Percentiles rank a stretch among this genome's conserved stretches.
These are phyloP conservation scores for Paratrypauchen microcephalus DNA, from an alignment of 2,797 vertebrate species.

Conservation along the genomic window DNA sequence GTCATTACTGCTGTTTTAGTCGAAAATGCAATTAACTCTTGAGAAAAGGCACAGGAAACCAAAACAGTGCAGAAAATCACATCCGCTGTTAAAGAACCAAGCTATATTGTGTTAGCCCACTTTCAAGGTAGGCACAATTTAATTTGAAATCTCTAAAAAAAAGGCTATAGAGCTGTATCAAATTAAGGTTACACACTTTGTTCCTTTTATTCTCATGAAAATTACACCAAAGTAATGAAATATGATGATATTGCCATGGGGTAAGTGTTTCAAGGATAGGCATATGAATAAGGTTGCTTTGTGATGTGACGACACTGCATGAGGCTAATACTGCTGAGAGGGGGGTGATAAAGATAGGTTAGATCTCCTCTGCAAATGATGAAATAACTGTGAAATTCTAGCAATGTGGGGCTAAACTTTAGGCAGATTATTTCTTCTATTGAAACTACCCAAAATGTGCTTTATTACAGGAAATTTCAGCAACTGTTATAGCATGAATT, in stretches of 20 bases:
- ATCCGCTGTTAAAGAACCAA: conserved; percentile 68
- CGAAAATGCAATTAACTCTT: conserved; percentile 74
- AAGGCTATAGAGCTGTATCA: conserved; percentile 57
- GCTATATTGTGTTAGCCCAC: conserved; percentile 67
- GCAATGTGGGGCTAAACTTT: conserved; percentile 46
- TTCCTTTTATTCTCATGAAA: conserved; percentile 57
- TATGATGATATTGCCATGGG: conserved; percentile 60
- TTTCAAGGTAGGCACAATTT: conserved; percentile 72
- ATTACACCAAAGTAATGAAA: conserved; percentile 65
- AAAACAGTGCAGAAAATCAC: conserved; percentile 62
- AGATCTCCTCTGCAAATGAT: conserved; percentile 59
- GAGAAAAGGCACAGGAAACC: conserved; percentile 62
- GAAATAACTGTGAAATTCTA: conserved; percentile 60
- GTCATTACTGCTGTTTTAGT: conserved; percentile 55
- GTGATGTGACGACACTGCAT: conserved; percentile 62
- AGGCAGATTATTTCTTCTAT: conserved; percentile 21
- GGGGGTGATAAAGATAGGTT: conserved; percentile 45
- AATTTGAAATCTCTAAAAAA: conserved; percentile 64
- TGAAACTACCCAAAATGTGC: conserved; percentile 29
- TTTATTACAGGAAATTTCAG: conserved; percentile 34
- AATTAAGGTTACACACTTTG: conserved; percentile 54
- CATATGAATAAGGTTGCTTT: conserved; percentile 51
- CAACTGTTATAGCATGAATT: conserved; percentile 32
- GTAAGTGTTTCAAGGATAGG: conserved; percentile 63
- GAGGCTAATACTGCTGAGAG: conserved; percentile 61